Percentiles rank a stretch among this genome's conserved stretches.
These are phyloP conservation scores for Ianthella basta DNA, from an alignment of 37 sponge, comb jelly and placozoan species.

Conservation along the genomic window DNA sequence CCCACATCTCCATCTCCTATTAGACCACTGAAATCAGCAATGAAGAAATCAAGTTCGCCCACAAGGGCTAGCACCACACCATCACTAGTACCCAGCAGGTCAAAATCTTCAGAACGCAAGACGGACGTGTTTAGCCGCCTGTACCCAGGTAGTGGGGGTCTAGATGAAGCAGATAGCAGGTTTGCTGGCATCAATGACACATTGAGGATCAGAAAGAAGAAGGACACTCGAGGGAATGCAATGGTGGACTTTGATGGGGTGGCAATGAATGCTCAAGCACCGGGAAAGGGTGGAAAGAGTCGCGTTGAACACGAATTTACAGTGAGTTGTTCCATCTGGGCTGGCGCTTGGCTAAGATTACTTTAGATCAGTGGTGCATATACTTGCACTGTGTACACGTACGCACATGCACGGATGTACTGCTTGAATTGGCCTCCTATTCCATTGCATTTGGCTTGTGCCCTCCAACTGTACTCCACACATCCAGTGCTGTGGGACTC, in stretches of 20 bases:
- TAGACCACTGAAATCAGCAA: constrained; percentile 11
- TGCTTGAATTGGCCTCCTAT: too few species aligned
- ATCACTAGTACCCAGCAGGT: not conserved
- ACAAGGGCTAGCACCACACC: not conserved
- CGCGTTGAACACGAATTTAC: not conserved
- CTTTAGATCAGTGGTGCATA: not conserved
- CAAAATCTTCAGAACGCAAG: constrained; percentile 16
- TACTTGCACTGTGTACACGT: not conserved
- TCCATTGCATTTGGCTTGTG: too few species aligned
- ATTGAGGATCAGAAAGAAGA: constrained; percentile 17
- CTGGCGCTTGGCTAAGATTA: not conserved
- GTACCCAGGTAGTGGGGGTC: constrained; percentile 16
- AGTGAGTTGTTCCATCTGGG: not conserved
- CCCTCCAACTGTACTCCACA: too few species aligned
- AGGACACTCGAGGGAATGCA: not conserved
- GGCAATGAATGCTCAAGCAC: not conserved
- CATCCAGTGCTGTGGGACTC: too few species aligned
- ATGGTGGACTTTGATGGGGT: constrained; percentile 27
- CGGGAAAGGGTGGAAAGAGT: not conserved
- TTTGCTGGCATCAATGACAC: constrained; percentile 23
- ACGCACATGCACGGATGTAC: not conserved
- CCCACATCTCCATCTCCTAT: not conserved
- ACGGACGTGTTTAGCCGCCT: constrained; percentile 21
- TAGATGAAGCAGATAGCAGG: constrained; percentile 21
- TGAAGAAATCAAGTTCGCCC: constrained; percentile 14